Base-by-base conservation (phyloP, 2,888 invertebrate genomes). In the Penaeus monodon region DNA sequence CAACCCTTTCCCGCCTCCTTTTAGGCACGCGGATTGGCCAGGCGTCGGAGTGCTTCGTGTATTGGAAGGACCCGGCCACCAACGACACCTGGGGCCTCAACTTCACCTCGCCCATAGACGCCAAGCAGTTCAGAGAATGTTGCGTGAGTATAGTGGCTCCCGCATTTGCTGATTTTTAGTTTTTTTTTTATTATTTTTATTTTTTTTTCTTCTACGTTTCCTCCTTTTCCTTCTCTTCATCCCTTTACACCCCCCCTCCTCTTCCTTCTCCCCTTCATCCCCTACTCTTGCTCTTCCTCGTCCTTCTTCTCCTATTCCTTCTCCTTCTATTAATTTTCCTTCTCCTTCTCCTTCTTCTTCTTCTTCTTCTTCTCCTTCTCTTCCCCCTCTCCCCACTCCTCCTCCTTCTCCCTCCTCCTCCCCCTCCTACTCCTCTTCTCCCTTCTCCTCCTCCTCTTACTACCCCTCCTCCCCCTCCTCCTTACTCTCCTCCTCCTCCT, bases 11-110 rank as follows among this genome's bases (percentile, higher is more conserved):
- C 63, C 63, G 12, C 29, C 24, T 27, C 64, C 91, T 93, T 94
- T 49, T 92, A 98, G 98, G 98, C 88, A 99, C 98, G 84, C 95
- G 98, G 91, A 97, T 99, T 92, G 98, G 98, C 38, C 98, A 98
- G 93, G 98, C 98, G 73, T 98, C 98, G 68, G 99, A 99, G 94
- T 98, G 99, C 93, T 99, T 99, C 93, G 97, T 99, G 88, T 99
- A 99, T 93, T 99, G 99, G 99, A 97, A 98, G 93, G 99, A 99
- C 93, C 96, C 97, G 80, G 96, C 97, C 96, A 97, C 97, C 91
- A 97, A 97, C 93, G 98, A 98, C 93, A 99, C 99, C 74, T 99
- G 99, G 99, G 99, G 99, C 89, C 95, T 99, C 90, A 99, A 99
- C 93, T 99, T 99, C 92, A 98, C 98, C 84, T 98, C 98, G 86